Evolutionary conservation across 2,113 vertebrate species (phyloP).

Genomic region (human): GRCh38 chrX:84174001-84174500

Average conservation of each 20-base stretch:
- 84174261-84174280: not conserved
- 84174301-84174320: not conserved
- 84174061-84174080: not conserved
- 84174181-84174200: not conserved
- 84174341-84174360: not conserved
- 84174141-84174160: not conserved
- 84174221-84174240: not conserved
- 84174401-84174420: not conserved
- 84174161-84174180: not conserved
- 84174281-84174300: not conserved
- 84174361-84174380: not conserved
- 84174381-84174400: not conserved
- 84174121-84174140: not conserved
- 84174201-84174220: conserved; percentile 22
- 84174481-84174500: not conserved
- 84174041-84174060: not conserved
- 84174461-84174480: not conserved
- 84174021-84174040: not conserved
- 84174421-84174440: not conserved
- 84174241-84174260: not conserved
- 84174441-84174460: not conserved
- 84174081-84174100: not conserved
- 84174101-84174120: not conserved
- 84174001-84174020: not conserved
- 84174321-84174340: not conserved